phyloP scores from a whole-genome alignment of 1,140 invertebrate genomes.

The Drosophila sulfurigaster region DNA sequence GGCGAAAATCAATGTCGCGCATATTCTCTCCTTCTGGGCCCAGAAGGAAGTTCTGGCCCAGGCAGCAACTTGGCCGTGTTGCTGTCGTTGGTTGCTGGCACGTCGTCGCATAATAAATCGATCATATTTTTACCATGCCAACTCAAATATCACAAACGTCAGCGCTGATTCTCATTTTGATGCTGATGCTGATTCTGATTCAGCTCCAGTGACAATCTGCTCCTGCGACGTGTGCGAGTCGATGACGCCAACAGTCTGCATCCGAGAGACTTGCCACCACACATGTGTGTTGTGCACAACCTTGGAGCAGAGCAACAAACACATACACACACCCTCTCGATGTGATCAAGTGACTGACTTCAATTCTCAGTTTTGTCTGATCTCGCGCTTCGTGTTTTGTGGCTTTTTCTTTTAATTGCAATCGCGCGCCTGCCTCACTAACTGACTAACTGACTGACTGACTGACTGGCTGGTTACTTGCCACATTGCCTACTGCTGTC shows the following conservation, averaged over 20 bases:
- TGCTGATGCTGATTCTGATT: not conserved
- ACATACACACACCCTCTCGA: not conserved
- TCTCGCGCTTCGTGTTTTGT: conserved; percentile 37
- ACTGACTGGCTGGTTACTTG: not conserved
- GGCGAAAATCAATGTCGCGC: conserved; percentile 81
- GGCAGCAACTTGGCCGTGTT: conserved; percentile 60
- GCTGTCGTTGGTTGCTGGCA: conserved; percentile 46
- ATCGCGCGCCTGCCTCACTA: conserved; percentile 48
- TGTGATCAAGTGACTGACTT: conserved; percentile 38
- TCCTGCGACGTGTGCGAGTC: conserved; percentile 59
- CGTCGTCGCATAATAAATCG: conserved; percentile 77
- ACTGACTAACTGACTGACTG: not conserved
- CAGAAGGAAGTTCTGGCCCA: conserved; percentile 54
- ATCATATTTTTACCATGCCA: conserved; percentile 71
- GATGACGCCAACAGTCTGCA: conserved; percentile 20
- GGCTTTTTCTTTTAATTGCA: conserved; percentile 65
- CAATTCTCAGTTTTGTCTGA: conserved; percentile 42
- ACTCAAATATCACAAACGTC: conserved; percentile 71
- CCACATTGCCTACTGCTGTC: not conserved
- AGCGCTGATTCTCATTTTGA: conserved; percentile 50
- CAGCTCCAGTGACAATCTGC: conserved; percentile 58
- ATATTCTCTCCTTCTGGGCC: conserved; percentile 59
- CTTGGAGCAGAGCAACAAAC: conserved; percentile 29
- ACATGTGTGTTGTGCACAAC: conserved; percentile 38
- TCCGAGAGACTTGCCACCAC: conserved; percentile 16